These are phyloP conservation scores for Eulemur rufifrons DNA, from an alignment of 2,113 vertebrate species.

Conservation along the genomic window DNA sequence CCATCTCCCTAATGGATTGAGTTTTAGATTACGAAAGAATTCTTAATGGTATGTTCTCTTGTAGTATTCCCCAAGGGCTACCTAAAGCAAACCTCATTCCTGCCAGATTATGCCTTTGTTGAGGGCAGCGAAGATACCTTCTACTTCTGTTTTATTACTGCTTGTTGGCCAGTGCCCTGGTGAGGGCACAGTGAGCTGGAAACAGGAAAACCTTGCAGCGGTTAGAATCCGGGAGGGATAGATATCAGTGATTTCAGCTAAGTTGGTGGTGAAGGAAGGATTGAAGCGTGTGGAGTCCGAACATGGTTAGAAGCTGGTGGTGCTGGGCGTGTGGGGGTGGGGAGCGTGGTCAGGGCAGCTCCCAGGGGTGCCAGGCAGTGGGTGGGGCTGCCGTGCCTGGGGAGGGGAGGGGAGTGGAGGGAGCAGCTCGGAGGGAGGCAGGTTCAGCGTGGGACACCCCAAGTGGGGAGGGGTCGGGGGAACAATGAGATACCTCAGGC, in stretches of 20 bases:
- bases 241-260: not conserved
- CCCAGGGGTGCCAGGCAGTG: not conserved
- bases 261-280: not conserved
- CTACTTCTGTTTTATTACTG: not conserved
- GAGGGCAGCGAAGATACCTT: not conserved
- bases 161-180: not conserved
- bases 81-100: not conserved
- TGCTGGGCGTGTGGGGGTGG: rapidly evolving
- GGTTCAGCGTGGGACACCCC: not conserved
- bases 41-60: not conserved
- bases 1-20: not conserved
- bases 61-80: not conserved
- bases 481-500: not conserved
- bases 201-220: not conserved
- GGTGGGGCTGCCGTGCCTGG: not conserved
- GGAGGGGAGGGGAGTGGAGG: not conserved
- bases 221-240: not conserved
- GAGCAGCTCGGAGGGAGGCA: not conserved
- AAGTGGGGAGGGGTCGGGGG: not conserved
- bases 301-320: not conserved
- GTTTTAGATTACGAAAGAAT: not conserved
- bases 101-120: not conserved
- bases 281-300: not conserved
- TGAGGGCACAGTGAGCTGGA: not conserved
- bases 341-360: too few relatives aligned